Evolutionary conservation across 2,113 vertebrate species (phyloP), one percentile per base, ranked within the genome.

Genomic region (Pelecanus crispus): DNA sequence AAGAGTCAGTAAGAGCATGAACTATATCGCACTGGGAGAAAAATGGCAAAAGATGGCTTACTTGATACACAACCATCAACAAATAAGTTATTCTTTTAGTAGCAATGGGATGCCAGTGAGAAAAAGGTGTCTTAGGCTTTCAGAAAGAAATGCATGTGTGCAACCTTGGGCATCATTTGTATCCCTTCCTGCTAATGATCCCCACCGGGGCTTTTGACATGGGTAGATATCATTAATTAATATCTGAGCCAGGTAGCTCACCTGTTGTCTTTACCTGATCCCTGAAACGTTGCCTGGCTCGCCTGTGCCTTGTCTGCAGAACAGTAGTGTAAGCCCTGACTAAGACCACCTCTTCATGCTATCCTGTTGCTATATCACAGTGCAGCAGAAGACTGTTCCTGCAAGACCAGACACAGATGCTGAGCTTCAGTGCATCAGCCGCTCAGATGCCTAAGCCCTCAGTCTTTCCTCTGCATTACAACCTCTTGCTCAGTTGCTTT

Each of bases 191-290:
- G 26, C 61, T 42, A 56, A 49, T 45, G 55, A 31, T 62, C 20
- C 31, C 72, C 32, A 21, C 8, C 0, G 0, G 72, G 17, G 25
- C 10, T 77, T 53, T 53, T 4, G 4, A 5, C 14, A 13, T 3
- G 49, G 24, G 31, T 7, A 14, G 36, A 19, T 50, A 34, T n/a
- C 10, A 11, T 16, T 85, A 32, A 28, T 17, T 47, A 68, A 28
- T 45, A 62, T 15, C 18, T 40, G 68, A 79, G 32, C 42, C 56
- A 78, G 38, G 34, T n/a, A 75, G 67, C 45, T 91, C 32, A 22
- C 11, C 47, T 81, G 63, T 16, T 73, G 16, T 38, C 36, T 56
- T 50, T 74, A 63, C 34, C 29, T 81, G 28, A 24, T 34, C 20
- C 55, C 74, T 77, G 75, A 68, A 86, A 25, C 36, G 17, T 7